phyloP scores from a whole-genome alignment of 2,113 vertebrate genomes.

The Engystomops pustulosus region DNA sequence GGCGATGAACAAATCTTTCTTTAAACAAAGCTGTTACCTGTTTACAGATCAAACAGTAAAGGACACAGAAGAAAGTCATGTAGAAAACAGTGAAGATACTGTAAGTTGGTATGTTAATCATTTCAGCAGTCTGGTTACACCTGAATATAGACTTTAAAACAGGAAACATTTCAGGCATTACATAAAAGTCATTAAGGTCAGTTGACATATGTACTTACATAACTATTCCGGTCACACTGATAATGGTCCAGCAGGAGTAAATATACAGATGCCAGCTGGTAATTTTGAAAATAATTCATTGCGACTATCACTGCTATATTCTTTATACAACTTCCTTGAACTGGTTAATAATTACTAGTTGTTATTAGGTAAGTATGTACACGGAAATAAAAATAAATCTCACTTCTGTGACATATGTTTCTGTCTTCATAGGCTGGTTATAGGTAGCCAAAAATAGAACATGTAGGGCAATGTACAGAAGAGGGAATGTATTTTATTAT shows the following conservation, averaged over 20 bases:
- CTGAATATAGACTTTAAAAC: neutral
- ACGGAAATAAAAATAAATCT: neutral
- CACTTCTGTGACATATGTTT: neutral
- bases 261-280: conserved; percentile 27
- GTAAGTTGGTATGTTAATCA: neutral
- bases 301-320: neutral
- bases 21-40: neutral
- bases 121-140: neutral
- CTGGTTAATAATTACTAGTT: conserved; percentile 46
- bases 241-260: neutral
- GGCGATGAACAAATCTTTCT: neutral
- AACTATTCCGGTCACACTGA: conserved; percentile 8
- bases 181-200: conserved; percentile 20
- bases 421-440: neutral
- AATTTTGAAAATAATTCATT: conserved; percentile 13
- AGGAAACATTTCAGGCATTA: neutral
- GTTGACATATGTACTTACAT: conserved; percentile 35
- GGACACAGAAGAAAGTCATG: neutral
- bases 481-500: neutral
- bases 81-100: neutral
- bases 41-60: neutral
- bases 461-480: neutral
- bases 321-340: conserved; percentile 39
- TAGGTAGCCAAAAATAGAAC: neutral
- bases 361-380: neutral